phyloP scores from a whole-genome alignment of 2,797 vertebrate genomes.

The Sciaenops ocellatus region DNA sequence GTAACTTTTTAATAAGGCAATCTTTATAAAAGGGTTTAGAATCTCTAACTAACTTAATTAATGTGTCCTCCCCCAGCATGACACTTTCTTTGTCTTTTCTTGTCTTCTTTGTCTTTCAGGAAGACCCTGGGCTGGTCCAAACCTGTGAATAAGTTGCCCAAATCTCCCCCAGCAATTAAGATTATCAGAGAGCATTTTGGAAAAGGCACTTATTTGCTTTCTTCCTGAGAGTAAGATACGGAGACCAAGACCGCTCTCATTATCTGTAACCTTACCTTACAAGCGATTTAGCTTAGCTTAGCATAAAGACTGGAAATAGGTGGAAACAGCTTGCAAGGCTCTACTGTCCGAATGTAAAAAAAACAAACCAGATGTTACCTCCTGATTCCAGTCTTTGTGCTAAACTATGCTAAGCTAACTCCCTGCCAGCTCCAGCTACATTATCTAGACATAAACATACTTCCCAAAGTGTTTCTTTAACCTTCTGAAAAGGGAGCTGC shows the following conservation, averaged over 20 bases:
- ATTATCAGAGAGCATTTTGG: background rate
- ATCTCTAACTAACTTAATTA: background rate
- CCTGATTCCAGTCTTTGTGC: no score
- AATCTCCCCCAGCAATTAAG: background rate
- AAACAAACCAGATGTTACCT: no score
- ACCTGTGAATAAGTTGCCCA: background rate
- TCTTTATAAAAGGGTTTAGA: background rate
- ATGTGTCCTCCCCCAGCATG: background rate
- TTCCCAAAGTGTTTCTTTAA: background rate
- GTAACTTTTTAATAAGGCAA: background rate
- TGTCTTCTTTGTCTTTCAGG: background rate
- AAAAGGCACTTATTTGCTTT: background rate
- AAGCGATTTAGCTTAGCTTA: background rate
- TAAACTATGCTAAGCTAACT: background rate
- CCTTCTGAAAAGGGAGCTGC: no score
- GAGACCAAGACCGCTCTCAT: background rate
- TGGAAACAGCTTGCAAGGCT: background rate
- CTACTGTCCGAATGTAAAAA: background rate
- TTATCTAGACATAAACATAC: background rate
- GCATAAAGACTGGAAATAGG: background rate
- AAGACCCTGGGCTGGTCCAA: background rate
- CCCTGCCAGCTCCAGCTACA: background rate
- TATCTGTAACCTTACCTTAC: no score
- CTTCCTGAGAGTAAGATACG: background rate
- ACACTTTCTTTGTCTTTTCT: background rate